A percentile compares a stretch with the other conserved stretches of the same genome.
Conservation (phyloP, 2,797 vertebrate genomes). For the Erethizon dorsatum region DNA sequence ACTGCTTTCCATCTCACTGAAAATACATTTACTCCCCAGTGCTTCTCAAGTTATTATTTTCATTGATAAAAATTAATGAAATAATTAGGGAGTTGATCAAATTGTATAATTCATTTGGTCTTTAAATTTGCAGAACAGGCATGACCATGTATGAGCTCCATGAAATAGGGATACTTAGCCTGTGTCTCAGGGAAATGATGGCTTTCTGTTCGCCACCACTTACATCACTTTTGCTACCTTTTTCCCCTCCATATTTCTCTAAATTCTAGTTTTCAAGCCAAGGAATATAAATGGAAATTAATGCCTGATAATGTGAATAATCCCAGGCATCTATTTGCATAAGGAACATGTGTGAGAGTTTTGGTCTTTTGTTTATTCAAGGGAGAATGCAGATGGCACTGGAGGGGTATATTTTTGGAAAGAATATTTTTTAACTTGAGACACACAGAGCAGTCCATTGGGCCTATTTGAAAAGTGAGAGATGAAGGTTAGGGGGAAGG, state of each 20-base stretch:
- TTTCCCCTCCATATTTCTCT: not conserved
- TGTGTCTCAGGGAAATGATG: not conserved
- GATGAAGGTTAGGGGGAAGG: not conserved
- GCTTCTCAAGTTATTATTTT: not conserved
- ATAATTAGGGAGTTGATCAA: not conserved
- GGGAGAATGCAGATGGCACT: not conserved
- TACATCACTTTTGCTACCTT: not conserved
- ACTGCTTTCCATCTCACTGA: not conserved
- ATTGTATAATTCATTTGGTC: not conserved
- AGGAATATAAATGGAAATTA: conserved; percentile 59
- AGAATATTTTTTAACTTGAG: not conserved
- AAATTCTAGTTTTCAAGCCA: not conserved
- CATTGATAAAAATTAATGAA: not conserved
- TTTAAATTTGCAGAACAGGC: not conserved
- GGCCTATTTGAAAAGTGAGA: not conserved
- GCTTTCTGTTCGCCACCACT: not conserved
- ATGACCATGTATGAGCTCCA: not conserved
- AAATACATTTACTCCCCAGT: not conserved
- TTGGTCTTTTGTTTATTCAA: conserved; percentile 14
- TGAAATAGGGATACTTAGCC: fast-evolving
- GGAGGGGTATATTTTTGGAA: conserved; percentile 25
- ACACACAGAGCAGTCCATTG: not conserved
- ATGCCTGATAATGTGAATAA: conserved; percentile 45
- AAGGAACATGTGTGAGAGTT: conserved; percentile 24
- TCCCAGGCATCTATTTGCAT: conserved; percentile 34